These are phyloP conservation scores for Cerastis rubricosa DNA, from an alignment of 2,888 invertebrate species.

Conservation along the genomic window DNA sequence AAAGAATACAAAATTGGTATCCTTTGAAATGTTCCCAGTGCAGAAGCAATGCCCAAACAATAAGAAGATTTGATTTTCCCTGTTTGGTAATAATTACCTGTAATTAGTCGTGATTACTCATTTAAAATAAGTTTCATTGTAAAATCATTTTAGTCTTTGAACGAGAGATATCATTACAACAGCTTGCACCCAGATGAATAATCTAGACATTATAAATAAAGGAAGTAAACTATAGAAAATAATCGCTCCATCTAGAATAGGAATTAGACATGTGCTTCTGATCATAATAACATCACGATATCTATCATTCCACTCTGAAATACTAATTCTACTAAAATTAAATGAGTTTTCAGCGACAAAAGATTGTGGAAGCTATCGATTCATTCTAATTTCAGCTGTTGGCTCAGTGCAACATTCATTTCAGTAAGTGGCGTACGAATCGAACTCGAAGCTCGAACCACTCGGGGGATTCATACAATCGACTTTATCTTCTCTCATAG, in stretches of 20 bases:
- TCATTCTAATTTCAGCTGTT: constrained; percentile 71
- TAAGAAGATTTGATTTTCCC: not conserved
- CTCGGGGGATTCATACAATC: constrained; percentile 77
- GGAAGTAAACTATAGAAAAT: not conserved
- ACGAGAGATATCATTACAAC: no score
- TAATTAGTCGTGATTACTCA: no score
- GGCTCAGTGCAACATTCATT: constrained; percentile 75
- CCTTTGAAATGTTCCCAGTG: no score
- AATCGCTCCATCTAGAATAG: constrained; percentile 1
- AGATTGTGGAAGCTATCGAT: constrained; percentile 54
- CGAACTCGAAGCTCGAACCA: constrained; percentile 56
- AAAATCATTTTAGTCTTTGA: not conserved
- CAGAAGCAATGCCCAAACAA: not conserved
- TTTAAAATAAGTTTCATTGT: no score
- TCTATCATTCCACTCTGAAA: constrained; percentile 22
- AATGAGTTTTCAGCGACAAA: constrained; percentile 59
- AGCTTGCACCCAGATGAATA: not conserved
- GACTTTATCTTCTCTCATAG: constrained; percentile 74
- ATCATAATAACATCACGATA: constrained; percentile 23
- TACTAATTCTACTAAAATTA: constrained; percentile 46
- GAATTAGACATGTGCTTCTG: not conserved
- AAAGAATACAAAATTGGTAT: no score
- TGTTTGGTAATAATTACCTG: not conserved
- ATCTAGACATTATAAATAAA: not conserved
- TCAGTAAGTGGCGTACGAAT: constrained; percentile 73